Base-by-base conservation (phyloP, 2,888 invertebrate species). In the Trichogramma dendrolimi region DNA sequence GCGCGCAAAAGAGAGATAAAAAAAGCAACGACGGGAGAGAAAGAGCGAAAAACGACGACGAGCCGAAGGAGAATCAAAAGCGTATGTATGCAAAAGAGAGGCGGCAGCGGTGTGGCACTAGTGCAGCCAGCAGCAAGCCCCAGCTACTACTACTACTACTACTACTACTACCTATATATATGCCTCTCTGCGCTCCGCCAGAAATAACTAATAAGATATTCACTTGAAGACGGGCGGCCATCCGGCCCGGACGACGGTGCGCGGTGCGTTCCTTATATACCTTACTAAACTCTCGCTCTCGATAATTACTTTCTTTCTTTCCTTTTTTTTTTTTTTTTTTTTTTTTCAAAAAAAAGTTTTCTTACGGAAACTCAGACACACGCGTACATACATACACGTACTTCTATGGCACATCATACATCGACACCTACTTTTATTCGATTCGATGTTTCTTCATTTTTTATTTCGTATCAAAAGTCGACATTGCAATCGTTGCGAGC, bases 131-230 rank as follows among this genome's bases (percentile, higher is more conserved):
- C 27, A 27, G 27, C 27, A 27, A 27, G 27, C 27, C 27, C 27
- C 27, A 27, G 27, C 27, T 27, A 27, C 27, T 27, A 27, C 27
- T 27, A 14, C 14, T 14, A 14, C 14, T 14, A 27, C 27, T 27
- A 27, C 27, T 27, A 27, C 27, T 27, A 27, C 27, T 27, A 27
- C 27, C 27, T 27, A 27, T 14, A 14, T 14, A 14, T 27, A 27
- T 2, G 27, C 2, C 27, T 27, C 27, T 27, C 27, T 27, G 27
- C 27, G 59, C 73, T 69, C 70, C 65, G 75, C 76, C 75, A 73
- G 78, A 77, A 79, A 79, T 79, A 79, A 76, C 79, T 74, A 77
- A 78, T 75, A 76, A 79, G 77, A 78, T 74, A 79, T 78, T 78
- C 78, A 78, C 77, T 79, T 74, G 74, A 70, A 75, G 76, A 75